Evolutionary conservation across 2,797 vertebrate genomes (phyloP).

Genomic region (Pseudocheirus occidentalis): DNA sequence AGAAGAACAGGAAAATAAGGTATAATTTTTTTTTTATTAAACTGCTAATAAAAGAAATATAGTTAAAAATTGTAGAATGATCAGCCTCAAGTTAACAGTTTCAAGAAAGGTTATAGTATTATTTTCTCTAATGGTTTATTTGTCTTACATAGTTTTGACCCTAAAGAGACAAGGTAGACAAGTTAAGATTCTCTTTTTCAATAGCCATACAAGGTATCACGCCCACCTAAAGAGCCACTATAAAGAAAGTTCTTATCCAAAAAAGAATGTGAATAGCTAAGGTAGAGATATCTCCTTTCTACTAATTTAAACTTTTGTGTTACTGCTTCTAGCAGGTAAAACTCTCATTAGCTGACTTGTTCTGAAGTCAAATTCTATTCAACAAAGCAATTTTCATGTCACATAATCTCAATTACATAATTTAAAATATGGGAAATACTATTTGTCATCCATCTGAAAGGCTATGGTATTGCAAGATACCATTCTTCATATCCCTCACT

Average conservation of each 20-base stretch:
- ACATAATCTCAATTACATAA: slow-evolving; percentile 5
- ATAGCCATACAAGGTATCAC: not conserved
- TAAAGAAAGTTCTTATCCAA: not conserved
- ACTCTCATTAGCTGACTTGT: not conserved
- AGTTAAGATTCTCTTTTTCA: too few species aligned
- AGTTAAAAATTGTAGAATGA: not conserved
- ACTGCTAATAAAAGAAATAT: not conserved
- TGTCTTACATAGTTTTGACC: not conserved
- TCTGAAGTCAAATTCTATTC: slow-evolving; percentile 21
- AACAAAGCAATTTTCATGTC: slow-evolving; percentile 20
- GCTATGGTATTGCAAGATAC: not conserved
- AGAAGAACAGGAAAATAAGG: slow-evolving; percentile 60
- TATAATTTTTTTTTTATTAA: not conserved
- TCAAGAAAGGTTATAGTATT: not conserved
- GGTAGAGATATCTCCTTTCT: not conserved
- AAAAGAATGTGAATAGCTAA: not conserved
- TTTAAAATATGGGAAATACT: not conserved
- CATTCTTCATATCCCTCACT: slow-evolving; percentile 10
- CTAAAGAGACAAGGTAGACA: not conserved
- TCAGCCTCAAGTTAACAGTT: not conserved
- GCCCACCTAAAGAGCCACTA: not conserved
- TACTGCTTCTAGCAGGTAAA: not conserved
- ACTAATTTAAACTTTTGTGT: not conserved
- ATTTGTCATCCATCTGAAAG: slow-evolving; percentile 19
- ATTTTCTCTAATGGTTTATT: not conserved